phyloP scores from a whole-genome alignment of 2,888 invertebrate genomes.

The Geophilus truncorum region DNA sequence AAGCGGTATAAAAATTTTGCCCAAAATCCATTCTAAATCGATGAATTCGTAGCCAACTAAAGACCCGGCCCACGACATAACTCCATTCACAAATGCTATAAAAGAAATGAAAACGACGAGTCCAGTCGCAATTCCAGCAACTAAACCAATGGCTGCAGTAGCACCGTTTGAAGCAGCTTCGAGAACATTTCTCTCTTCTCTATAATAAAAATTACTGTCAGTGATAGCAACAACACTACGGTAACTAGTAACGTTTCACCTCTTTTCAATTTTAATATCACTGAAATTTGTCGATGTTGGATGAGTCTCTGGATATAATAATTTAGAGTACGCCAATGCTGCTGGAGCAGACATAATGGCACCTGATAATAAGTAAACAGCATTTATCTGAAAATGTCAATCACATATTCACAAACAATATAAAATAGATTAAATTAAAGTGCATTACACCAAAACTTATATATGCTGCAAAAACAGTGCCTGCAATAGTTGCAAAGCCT shows the following conservation, averaged over 20 bases:
- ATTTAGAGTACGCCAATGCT: conserved; percentile 52
- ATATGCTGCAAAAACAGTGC: conserved; percentile 86
- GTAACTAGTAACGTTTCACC: conserved; percentile 53
- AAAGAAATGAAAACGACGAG: conserved; percentile 86
- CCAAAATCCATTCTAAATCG: conserved; percentile 62
- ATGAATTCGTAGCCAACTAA: conserved; percentile 62
- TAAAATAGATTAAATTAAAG: too few species aligned
- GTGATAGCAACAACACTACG: neutral
- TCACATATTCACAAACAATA: too few species aligned
- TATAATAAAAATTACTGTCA: conserved; percentile 47
- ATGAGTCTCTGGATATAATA: conserved; percentile 53
- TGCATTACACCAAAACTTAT: conserved; percentile 72
- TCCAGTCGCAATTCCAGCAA: conserved; percentile 83
- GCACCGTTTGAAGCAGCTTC: conserved; percentile 92
- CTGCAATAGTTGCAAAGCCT: conserved; percentile 90
- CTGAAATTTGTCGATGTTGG: conserved; percentile 47
- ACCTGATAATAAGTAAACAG: conserved; percentile 52
- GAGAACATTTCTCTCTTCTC: conserved; percentile 73
- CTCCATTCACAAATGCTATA: conserved; percentile 74
- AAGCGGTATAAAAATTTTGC: conserved; percentile 84
- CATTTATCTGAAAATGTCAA: conserved; percentile 43
- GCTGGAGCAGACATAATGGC: conserved; percentile 55
- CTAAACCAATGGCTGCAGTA: conserved; percentile 67
- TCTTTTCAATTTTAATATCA: conserved; percentile 57
- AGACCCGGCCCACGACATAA: conserved; percentile 73